Base-by-base conservation (phyloP, 2,888 invertebrate genomes). In the Scaeva pyrastri region DNA sequence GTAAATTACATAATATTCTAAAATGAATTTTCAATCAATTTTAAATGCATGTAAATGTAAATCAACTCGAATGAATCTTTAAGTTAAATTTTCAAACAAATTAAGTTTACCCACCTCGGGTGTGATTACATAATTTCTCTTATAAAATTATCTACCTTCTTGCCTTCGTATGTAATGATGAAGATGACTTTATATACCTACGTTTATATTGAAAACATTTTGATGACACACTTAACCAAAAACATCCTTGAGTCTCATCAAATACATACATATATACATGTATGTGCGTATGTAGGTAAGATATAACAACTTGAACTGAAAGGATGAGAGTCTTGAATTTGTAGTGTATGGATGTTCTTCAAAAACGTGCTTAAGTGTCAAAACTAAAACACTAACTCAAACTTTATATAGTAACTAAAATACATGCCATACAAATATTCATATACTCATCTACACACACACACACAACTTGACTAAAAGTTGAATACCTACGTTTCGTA, bases 321-420 rank as follows among this genome's bases (percentile, higher is more conserved):
- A 56, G 21, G 48, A 58, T 68, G 19, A 76, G 64, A 41, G 58
- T 7, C 23, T 60, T 68, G 58, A 52, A 21, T 50, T 21, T 48
- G 48, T 50, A 12, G n/a, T n/a, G n/a, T n/a, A n/a, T n/a, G n/a
- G n/a, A n/a, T n/a, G n/a, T 55, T 26, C n/a, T 66, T 31, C 31
- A 48, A 36, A 70, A 74, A 79, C 83, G 83, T 83, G 83, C 79
- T 64, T 31, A 79, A 83, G 83, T 83, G 74, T 36, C 48, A 41
- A 79, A 83, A 83, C 73, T 79, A 79, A 78, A 79, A 62, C 70
- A 83, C 73, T 62, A 73, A 79, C 78, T 74, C 16, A 48, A 71
- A 43, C 19, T 52, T 11, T 14, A 64, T 55, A 58, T 43, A 36
- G 31, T 11, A 11, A 43, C 26, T 60, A 19, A 52, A 45, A 55